These are phyloP conservation scores for Drepana falcataria DNA, from an alignment of 2,888 invertebrate genomes.

Conservation along the genomic window DNA sequence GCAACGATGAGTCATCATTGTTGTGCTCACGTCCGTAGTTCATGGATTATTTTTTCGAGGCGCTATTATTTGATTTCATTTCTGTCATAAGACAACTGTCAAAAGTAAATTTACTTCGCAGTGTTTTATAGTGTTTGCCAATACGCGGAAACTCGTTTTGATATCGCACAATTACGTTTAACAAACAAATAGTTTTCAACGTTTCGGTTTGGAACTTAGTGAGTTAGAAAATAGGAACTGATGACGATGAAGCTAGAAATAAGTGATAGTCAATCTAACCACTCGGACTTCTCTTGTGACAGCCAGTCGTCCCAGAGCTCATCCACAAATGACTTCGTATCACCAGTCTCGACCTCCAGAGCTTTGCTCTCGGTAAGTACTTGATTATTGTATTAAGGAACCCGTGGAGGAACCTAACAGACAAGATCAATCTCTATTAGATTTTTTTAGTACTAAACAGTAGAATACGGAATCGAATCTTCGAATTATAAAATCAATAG, in stretches of 20 bases:
- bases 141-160: constrained; percentile 33
- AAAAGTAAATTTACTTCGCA: constrained; percentile 37
- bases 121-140: constrained; percentile 20
- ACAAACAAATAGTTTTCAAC: constrained; percentile 15
- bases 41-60: constrained; percentile 49
- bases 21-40: constrained; percentile 56
- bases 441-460: no score
- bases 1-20: constrained; percentile 71
- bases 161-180: constrained; percentile 42
- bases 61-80: constrained; percentile 50
- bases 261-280: constrained; percentile 79
- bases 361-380: constrained; percentile 60
- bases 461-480: no score
- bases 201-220: no score
- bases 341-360: constrained; percentile 54
- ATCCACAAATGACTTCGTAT: constrained; percentile 68
- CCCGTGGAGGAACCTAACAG: no score
- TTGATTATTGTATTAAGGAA: no score
- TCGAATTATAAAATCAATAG: no score
- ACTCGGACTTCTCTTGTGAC: constrained; percentile 80
- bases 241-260: constrained; percentile 81
- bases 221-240: constrained; percentile 35
- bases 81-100: constrained; percentile 60
- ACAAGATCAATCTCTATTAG: no score
- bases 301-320: constrained; percentile 80